Base-by-base conservation (phyloP, 2,888 invertebrate species). In the Caenorhabditis wallacei region DNA sequence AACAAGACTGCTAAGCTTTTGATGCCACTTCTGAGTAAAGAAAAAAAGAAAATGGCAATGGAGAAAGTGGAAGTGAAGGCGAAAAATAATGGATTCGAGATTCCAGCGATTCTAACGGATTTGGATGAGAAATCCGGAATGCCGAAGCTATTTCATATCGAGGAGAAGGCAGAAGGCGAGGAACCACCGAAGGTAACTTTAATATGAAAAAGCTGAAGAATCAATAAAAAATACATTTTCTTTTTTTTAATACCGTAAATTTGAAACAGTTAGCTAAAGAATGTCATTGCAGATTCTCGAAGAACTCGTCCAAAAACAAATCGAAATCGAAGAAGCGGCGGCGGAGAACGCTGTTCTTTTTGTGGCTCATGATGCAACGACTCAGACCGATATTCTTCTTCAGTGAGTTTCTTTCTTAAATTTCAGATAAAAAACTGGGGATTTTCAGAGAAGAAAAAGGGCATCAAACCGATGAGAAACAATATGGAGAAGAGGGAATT, bases 61-160 rank as follows among this genome's bases (percentile, higher is more conserved):
- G 89, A 87, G 26, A 85, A 89, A 76, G 89, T 92, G 22, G 89
- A 91, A 66, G 89, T 89, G 46, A 91, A 91, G 70, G 92, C 92
- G 20, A 91, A 90, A 72, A 90, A 89, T 56, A 85, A 87, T 37
- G 88, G 88, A 43, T 51, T 92, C 56, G 92, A 91, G 59, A 79
- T 92, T 30, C 91, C 91, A 8, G 85, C 90, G 3, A 91, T 91
- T 78, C 84, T 91, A 43, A 88, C 89, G 11, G 89, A 90, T 74
- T 71, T 91, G 53, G 91, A 91, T 80, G 87, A 87, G 51, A 90
- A 90, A 51, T 88, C 88, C 5, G 86, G 82, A 74, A 85, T 90
- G 86, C 90, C 90, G 4, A 90, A 90, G 61, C 84, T 90, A 35
- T 84, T 90, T 53, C 85, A 85, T 16, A 87, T 88, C 2, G 85